Conservation (phyloP, 2,797 vertebrate species). For the Gymnoscopelus braueri region DNA sequence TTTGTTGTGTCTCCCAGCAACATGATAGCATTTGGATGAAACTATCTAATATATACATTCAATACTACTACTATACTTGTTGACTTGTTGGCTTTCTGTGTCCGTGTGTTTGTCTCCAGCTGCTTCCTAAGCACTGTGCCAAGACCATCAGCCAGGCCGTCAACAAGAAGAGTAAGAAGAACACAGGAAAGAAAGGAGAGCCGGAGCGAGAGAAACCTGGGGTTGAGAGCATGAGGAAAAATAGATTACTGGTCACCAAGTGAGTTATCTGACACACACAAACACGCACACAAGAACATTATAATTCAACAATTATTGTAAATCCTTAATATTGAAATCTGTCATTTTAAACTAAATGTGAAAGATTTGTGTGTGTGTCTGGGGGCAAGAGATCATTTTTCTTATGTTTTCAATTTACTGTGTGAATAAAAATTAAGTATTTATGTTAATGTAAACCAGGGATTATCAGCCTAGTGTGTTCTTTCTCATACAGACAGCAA, state of each 20-base stretch:
- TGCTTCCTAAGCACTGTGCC: constrained; percentile 98
- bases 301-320: too few relatives aligned
- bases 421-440: too few relatives aligned
- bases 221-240: constrained; percentile 99
- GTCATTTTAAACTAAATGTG: too few relatives aligned
- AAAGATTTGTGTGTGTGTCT: not conserved
- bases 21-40: too few relatives aligned
- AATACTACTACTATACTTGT: too few relatives aligned
- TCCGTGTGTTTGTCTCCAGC: constrained; percentile 71
- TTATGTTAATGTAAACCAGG: too few relatives aligned
- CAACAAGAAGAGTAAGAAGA: constrained; percentile 99
- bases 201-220: constrained; percentile 97
- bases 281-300: not conserved
- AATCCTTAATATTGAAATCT: too few relatives aligned
- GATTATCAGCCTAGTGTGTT: not conserved
- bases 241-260: constrained; percentile 88
- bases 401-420: too few relatives aligned
- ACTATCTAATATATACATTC: too few relatives aligned
- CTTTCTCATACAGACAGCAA: not conserved
- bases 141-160: constrained; percentile 99
- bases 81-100: not conserved
- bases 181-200: constrained; percentile 94
- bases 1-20: too few relatives aligned
- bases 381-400: too few relatives aligned
- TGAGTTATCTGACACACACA: constrained; percentile 46